Conservation (phyloP, 2,888 invertebrate species). For the Beris chalybata region DNA sequence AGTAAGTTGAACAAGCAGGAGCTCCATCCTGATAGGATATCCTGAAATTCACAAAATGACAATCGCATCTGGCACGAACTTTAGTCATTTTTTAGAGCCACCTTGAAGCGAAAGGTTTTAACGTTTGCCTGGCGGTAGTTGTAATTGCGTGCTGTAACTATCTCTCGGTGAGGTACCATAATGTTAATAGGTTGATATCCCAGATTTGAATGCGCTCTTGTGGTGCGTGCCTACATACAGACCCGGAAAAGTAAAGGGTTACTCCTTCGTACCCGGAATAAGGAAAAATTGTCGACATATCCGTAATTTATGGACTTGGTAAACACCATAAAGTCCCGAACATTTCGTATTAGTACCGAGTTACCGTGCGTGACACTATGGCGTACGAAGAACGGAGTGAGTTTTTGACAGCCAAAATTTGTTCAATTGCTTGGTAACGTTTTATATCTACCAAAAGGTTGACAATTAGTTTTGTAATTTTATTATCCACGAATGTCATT, state of each 20-base stretch:
- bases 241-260: constrained; percentile 23
- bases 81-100: constrained; percentile 23
- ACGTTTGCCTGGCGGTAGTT: constrained; percentile 22
- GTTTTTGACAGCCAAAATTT: constrained; percentile 6
- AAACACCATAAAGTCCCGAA: constrained; percentile 24
- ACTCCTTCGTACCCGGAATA: constrained; percentile 21
- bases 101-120: constrained; percentile 18
- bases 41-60: constrained; percentile 18
- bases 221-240: constrained; percentile 18
- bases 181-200: neutral
- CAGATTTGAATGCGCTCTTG: neutral
- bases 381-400: constrained; percentile 2
- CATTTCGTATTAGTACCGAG: constrained; percentile 26
- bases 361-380: constrained; percentile 24
- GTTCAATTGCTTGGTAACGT: constrained; percentile 15
- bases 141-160: constrained; percentile 24
- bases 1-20: neutral
- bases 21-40: neutral
- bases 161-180: constrained; percentile 19
- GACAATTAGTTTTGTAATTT: constrained; percentile 26
- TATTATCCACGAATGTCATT: constrained; percentile 26
- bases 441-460: constrained; percentile 7
- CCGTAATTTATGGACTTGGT: constrained; percentile 26
- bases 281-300: constrained; percentile 21
- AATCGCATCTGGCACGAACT: constrained; percentile 30